Conservation (phyloP, 2,797 vertebrate species). For the Oreortyx pictus region DNA sequence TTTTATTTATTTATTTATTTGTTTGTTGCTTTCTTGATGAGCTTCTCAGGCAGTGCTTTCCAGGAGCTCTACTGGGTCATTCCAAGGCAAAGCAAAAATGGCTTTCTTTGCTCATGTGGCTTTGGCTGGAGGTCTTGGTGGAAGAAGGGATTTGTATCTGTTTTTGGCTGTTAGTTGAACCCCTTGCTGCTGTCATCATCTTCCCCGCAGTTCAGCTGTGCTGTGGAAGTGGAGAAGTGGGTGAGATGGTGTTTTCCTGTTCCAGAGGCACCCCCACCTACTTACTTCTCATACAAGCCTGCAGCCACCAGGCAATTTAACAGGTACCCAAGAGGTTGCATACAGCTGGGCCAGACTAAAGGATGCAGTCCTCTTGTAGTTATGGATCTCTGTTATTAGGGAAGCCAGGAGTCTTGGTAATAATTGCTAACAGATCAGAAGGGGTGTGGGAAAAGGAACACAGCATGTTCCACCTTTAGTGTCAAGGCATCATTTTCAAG, state of each 20-base stretch:
- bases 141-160: neutral
- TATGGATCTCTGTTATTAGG: neutral
- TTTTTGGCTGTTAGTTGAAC: neutral
- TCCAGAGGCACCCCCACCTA: neutral
- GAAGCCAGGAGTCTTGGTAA: neutral
- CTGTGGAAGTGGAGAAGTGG: neutral
- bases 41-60: neutral
- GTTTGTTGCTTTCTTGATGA: neutral
- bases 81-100: neutral
- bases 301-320: neutral
- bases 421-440: conserved; percentile 15
- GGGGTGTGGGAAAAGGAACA: neutral
- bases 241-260: neutral
- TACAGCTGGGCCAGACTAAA: neutral
- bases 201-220: neutral
- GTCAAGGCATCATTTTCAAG: neutral
- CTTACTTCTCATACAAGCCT: neutral
- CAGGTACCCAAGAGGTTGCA: neutral
- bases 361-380: neutral
- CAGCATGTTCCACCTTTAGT: neutral
- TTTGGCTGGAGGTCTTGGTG: neutral
- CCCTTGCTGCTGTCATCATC: neutral
- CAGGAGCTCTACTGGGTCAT: neutral
- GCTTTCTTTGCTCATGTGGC: neutral
- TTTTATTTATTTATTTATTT: neutral